phyloP scores from a whole-genome alignment of 2,888 invertebrate species.

The Penaeus monodon region DNA sequence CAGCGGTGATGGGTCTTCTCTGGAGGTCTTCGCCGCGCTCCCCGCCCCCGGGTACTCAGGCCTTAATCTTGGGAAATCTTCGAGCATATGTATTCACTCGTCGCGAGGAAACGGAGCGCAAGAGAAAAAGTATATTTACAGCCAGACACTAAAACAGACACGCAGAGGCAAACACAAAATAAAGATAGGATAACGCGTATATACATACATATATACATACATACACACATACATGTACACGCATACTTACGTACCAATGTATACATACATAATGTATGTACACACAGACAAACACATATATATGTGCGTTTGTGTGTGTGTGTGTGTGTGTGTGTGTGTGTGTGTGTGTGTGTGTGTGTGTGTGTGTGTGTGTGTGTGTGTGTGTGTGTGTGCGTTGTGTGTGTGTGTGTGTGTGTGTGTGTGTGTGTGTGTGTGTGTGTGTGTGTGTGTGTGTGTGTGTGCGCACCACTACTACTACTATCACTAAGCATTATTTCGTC shows the following conservation, averaged over 20 bases:
- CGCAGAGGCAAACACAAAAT: background rate
- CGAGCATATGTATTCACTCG: no score
- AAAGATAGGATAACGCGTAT: background rate
- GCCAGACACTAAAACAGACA: background rate
- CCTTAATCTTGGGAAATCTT: no score
- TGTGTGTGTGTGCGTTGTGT: background rate
- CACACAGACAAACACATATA: background rate
- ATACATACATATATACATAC: background rate
- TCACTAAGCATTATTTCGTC: no score
- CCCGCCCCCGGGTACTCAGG: no score
- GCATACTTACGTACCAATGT: background rate
- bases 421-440: background rate
- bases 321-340: background rate
- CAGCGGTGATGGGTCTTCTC: no score
- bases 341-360: background rate
- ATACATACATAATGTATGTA: background rate
- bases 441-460: no score
- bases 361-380: conserved; percentile 1
- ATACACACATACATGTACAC: conserved; percentile 7
- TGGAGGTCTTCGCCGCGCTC: no score
- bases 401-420: conserved; percentile 8
- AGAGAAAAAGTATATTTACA: background rate
- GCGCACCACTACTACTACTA: no score
- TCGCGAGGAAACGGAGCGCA: no score
- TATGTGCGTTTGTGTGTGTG: background rate